Conservation (phyloP, 2,888 invertebrate genomes). For the Melanargia galathea region DNA sequence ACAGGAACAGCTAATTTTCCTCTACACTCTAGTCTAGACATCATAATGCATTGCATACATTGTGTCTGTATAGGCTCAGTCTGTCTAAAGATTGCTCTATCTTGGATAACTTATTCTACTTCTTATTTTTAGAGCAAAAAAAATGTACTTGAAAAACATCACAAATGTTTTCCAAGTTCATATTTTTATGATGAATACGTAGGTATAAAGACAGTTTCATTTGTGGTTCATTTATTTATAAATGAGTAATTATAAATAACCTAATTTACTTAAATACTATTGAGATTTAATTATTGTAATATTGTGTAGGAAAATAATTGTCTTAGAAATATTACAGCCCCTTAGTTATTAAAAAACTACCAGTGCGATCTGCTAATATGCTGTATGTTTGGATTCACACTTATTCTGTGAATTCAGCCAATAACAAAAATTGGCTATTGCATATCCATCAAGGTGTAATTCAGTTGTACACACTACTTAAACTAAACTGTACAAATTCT, state of each 20-base stretch:
- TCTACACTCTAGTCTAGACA: no score
- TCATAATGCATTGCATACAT: no score
- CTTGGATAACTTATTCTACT: no score
- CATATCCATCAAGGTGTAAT: not conserved
- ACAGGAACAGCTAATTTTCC: no score
- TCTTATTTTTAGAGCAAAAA: no score
- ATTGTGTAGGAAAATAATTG: conserved; percentile 20
- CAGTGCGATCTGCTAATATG: not conserved
- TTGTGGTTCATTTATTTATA: conserved; percentile 28
- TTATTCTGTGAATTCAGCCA: not conserved
- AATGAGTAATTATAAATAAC: conserved; percentile 11
- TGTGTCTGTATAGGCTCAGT: no score
- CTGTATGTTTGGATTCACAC: no score
- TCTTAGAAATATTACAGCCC: conserved; percentile 27
- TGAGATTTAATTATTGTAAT: conserved; percentile 15
- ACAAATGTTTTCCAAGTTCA: no score
- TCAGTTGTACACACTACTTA: not conserved
- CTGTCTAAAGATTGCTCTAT: no score
- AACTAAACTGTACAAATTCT: not conserved
- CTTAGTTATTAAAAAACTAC: not conserved
- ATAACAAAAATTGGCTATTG: not conserved
- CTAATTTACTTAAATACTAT: conserved; percentile 21
- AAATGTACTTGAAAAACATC: no score
- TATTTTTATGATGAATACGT: not conserved
- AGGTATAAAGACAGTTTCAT: conserved; percentile 27